Percentiles rank a stretch among this genome's conserved stretches.
These are phyloP conservation scores for Drosophila kanekoi DNA, from an alignment of 2,888 invertebrate species.

Conservation along the genomic window DNA sequence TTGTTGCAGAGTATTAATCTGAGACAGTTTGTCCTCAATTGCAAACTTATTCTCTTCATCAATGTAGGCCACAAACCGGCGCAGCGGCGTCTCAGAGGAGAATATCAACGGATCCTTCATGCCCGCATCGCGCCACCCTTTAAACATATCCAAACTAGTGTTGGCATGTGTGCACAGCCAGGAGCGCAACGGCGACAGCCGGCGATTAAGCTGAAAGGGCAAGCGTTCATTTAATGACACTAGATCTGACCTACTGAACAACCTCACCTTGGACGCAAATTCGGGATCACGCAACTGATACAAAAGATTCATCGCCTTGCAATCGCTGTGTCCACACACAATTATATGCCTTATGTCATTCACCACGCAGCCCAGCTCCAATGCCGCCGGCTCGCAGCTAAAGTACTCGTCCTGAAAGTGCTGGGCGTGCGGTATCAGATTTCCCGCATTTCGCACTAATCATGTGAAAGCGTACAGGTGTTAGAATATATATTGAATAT, in stretches of 20 bases:
- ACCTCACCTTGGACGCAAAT: constrained; percentile 88
- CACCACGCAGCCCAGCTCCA: constrained; percentile 96
- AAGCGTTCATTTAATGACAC: neutral
- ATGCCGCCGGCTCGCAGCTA: constrained; percentile 97
- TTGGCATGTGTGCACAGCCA: constrained; percentile 96
- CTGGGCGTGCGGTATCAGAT: constrained; percentile 96
- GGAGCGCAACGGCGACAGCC: constrained; percentile 94
- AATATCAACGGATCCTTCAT: constrained; percentile 91
- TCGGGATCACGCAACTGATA: constrained; percentile 92
- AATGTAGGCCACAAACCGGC: constrained; percentile 96
- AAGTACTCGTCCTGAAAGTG: constrained; percentile 94
- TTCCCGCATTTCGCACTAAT: constrained; percentile 97
- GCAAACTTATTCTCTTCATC: constrained; percentile 96
- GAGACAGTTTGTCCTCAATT: constrained; percentile 96
- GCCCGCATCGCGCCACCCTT: constrained; percentile 88
- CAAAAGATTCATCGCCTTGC: constrained; percentile 98
- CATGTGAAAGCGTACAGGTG: constrained; percentile 76
- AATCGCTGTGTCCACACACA: constrained; percentile 99
- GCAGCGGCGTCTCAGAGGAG: constrained; percentile 93
- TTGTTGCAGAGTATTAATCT: constrained; percentile 97
- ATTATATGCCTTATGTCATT: constrained; percentile 96
- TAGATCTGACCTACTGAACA: no score
- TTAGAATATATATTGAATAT: constrained; percentile 21
- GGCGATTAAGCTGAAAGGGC: constrained; percentile 88
- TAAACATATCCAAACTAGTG: constrained; percentile 93